Conservation (phyloP, 2,888 invertebrate genomes). For the Dasysyrphus albostriatus region DNA sequence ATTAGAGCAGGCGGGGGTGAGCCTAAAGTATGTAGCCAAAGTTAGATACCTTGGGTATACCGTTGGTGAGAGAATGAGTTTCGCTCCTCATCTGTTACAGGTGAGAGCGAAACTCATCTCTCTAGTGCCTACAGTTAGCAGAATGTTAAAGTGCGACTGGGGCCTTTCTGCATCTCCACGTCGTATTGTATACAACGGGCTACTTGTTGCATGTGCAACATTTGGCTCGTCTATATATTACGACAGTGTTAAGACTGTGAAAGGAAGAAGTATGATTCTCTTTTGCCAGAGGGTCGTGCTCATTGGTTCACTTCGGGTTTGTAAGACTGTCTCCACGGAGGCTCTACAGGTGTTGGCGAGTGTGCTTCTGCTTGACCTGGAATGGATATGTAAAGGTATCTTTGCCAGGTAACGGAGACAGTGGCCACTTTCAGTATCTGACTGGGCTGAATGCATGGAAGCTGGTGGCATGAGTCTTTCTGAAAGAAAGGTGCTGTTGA, state of each 20-base stretch:
- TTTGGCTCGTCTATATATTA: background rate
- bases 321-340: background rate
- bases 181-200: background rate
- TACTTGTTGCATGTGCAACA: slow-evolving; percentile 4
- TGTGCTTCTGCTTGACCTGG: background rate
- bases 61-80: no score
- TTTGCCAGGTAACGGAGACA: background rate
- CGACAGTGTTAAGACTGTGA: background rate
- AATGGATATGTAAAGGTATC: background rate
- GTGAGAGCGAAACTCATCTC: background rate
- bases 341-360: background rate
- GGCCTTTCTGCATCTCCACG: background rate
- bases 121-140: background rate
- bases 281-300: background rate
- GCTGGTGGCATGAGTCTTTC: background rate
- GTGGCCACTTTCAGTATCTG: background rate
- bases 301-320: background rate
- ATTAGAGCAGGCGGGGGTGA: no score
- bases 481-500: background rate
- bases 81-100: background rate
- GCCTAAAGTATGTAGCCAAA: no score
- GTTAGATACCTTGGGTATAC: no score
- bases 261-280: background rate
- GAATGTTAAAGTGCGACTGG: background rate
- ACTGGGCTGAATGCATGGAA: background rate